Base-by-base conservation (phyloP, 2,113 vertebrate species). In the Rana temporaria region DNA sequence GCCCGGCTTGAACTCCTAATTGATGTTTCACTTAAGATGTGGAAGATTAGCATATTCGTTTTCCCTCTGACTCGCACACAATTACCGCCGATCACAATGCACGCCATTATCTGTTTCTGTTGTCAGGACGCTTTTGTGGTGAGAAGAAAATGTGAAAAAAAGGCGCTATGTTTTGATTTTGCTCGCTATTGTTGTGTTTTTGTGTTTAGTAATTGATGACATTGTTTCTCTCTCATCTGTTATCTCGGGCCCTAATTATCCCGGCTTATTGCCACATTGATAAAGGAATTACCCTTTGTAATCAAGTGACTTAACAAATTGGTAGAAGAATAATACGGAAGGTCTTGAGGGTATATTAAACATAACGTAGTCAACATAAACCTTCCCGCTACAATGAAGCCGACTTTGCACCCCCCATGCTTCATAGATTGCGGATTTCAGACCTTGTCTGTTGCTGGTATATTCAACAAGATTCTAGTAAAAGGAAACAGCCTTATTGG, bases 171-270 rank as follows among this genome's bases (percentile, higher is more conserved):
- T 69, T 59, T 60, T 69, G 22, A 79, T 79, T 79, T 30, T 59
- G 53, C 52, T 79, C 68, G 26, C 15, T 32, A 79, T 68, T 57
- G 52, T 42, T 59, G 20, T 17, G n/a, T 59, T 32, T 69, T 69
- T n/a, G 52, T 68, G 59, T 79, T 57, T 24, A 4, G 18, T 79
- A 42, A 69, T 79, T 78, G 66, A 69, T 59, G 76, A 78, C 59
- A 56, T 69, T 69, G 64, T 59, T 48, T 69, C 42, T 22, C 38
- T 24, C 64, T 42, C 32, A 26, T 34, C n/a, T 69, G 18, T 59
- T 79, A 59, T 79, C 42, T 59, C 1, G 17, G 76, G 55, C 53
- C 18, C 19, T 42, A 69, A 79, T 79, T 69, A 79, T 30, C 32
- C 78, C 42, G 65, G 78, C 65, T 48, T 24, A 20, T 48, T 69